These are phyloP conservation scores for Cephonodes hylas DNA, from an alignment of 2,888 invertebrate genomes.

Conservation along the genomic window DNA sequence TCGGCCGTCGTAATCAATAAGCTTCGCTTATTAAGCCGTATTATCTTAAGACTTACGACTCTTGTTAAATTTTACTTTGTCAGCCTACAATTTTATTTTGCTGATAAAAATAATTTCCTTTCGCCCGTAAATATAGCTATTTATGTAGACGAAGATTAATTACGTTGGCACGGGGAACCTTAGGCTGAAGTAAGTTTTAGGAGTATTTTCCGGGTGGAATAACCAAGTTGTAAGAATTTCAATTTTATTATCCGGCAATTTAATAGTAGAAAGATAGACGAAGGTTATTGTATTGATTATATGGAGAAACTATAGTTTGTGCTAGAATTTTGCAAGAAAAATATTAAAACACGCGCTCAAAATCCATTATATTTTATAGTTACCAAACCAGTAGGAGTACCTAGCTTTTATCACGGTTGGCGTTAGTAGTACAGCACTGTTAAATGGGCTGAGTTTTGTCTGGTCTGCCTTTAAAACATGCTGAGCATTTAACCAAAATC, in stretches of 20 bases:
- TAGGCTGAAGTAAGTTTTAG: not conserved
- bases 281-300: too few species aligned
- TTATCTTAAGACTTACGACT: not conserved
- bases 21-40: not conserved
- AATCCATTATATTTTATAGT: too few species aligned
- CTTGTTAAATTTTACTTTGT: conserved; percentile 3
- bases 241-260: not conserved
- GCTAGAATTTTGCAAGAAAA: not conserved
- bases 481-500: too few species aligned
- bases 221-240: not conserved
- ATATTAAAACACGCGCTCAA: not conserved
- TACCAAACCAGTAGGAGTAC: too few species aligned
- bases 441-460: too few species aligned
- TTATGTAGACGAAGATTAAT: conserved; percentile 7
- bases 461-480: too few species aligned
- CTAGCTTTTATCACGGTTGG: too few species aligned
- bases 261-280: not conserved
- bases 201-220: not conserved
- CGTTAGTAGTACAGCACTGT: too few species aligned
- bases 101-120: conserved; percentile 1
- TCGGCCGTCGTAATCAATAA: not conserved
- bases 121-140: not conserved
- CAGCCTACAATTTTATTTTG: not conserved
- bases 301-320: too few species aligned
- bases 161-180: not conserved